phyloP scores from a whole-genome alignment of 2,113 vertebrate species.

The Brienomyrus longianalis region DNA sequence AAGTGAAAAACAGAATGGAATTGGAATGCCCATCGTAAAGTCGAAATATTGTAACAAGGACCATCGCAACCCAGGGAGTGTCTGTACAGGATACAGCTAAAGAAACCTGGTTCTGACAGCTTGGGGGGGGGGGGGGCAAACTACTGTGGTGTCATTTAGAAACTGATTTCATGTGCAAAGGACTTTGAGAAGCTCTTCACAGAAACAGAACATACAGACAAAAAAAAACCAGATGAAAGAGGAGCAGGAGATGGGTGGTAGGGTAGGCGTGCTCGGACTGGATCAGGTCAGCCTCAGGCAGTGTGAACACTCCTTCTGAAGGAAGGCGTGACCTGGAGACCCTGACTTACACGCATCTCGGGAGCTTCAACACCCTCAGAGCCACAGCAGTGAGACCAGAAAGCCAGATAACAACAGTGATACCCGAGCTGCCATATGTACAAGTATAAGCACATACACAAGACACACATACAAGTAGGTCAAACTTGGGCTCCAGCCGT shows the following conservation, averaged over 20 bases:
- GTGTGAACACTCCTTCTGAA: neutral
- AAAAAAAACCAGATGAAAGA: neutral
- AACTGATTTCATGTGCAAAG: neutral
- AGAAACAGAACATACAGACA: neutral
- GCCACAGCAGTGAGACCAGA: neutral
- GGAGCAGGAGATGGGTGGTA: neutral
- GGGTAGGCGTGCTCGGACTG: neutral
- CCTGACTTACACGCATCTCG: neutral
- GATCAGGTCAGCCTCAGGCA: neutral
- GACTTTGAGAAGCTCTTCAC: neutral
- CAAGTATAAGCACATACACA: neutral
- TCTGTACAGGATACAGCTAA: neutral
- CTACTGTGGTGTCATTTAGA: neutral
- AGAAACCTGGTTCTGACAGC: neutral
- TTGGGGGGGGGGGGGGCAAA: neutral
- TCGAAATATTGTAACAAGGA: neutral
- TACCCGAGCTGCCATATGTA: neutral
- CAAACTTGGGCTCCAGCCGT: neutral
- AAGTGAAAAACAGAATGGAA: neutral
- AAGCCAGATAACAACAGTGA: neutral
- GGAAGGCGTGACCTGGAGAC: neutral
- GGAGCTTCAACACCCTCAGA: no score
- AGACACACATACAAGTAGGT: neutral
- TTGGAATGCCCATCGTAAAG: neutral
- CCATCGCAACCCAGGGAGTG: neutral